A percentile compares a stretch with the other conserved stretches of the same genome.
Evolutionary conservation across 2,888 invertebrate genomes (phyloP).

Genomic region (Psylliodes chrysocephalus): DNA sequence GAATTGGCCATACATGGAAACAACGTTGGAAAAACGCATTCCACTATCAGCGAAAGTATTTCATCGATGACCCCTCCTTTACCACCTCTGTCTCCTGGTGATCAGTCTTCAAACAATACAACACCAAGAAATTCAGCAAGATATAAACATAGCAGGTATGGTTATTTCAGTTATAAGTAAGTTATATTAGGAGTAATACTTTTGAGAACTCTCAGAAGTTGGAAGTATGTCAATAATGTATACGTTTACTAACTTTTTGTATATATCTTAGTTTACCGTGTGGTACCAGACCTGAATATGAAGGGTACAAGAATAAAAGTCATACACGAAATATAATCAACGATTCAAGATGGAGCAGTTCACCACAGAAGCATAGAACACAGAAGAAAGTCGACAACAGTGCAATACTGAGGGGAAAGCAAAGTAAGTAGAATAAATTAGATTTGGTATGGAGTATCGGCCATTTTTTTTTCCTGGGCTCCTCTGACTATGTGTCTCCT

Average conservation of each 20-base stretch:
- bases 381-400: conserved; percentile 69
- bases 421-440: conserved; percentile 70
- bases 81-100: conserved; percentile 78
- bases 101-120: conserved; percentile 65
- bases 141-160: conserved; percentile 64
- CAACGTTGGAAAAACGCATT: conserved; percentile 70
- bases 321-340: conserved; percentile 54
- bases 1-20: conserved; percentile 68
- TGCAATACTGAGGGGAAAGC: conserved; percentile 67
- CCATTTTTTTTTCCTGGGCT: background rate
- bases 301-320: conserved; percentile 64
- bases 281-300: conserved; percentile 70
- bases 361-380: conserved; percentile 66
- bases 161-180: background rate
- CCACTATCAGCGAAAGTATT: conserved; percentile 73
- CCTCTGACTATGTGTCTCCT: no score
- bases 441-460: no score
- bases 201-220: no score
- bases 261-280: conserved; percentile 74
- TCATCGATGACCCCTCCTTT: conserved; percentile 82
- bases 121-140: conserved; percentile 63
- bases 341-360: conserved; percentile 57
- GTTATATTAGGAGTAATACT: no score
- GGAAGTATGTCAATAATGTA: no score
- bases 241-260: no score